Percentiles rank a stretch among this genome's conserved stretches.
Evolutionary conservation across 2,888 invertebrate species (phyloP).

Genomic region (Mimachlamys varia): DNA sequence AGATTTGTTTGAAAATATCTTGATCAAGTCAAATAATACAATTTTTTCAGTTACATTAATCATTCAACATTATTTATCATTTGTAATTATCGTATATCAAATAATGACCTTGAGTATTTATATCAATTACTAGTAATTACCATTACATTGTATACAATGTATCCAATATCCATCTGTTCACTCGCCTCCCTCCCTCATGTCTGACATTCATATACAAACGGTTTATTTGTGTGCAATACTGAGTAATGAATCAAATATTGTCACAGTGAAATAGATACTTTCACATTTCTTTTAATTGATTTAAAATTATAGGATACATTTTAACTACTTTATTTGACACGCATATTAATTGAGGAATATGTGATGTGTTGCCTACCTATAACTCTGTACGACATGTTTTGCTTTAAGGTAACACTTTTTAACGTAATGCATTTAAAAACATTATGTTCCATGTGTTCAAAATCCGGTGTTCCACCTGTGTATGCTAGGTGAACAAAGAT

Average conservation of each 20-base stretch:
- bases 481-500: too few species aligned
- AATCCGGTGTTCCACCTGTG: too few species aligned
- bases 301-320: not conserved
- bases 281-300: not conserved
- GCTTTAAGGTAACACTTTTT: too few species aligned
- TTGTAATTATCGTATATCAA: not conserved
- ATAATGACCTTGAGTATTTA: not conserved
- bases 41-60: too few species aligned
- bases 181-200: not conserved
- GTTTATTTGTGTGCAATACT: conserved; percentile 18
- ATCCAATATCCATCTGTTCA: not conserved
- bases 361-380: too few species aligned
- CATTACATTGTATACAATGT: not conserved
- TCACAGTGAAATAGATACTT: not conserved
- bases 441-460: too few species aligned
- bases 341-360: too few species aligned
- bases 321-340: not conserved
- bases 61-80: not conserved
- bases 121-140: not conserved
- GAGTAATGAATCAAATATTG: not conserved
- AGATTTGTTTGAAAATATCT: not conserved
- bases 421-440: too few species aligned
- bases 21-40: not conserved
- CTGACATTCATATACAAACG: not conserved
- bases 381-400: too few species aligned